phyloP scores from a whole-genome alignment of 2,113 vertebrate genomes.

The Gallinago jamesoni region DNA sequence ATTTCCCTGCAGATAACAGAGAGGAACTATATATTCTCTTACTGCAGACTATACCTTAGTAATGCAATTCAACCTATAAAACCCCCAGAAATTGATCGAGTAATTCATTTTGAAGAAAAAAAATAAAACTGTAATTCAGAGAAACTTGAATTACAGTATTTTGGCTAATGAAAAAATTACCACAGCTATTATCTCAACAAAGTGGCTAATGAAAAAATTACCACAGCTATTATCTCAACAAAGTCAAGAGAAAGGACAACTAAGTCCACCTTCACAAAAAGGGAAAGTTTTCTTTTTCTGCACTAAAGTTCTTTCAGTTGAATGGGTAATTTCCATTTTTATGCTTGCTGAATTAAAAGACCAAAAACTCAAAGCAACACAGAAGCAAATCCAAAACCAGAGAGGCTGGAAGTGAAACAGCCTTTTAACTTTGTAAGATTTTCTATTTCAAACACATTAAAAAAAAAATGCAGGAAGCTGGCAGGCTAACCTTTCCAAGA shows the following conservation, averaged over 20 bases:
- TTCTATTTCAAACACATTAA: fast-evolving
- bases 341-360: not conserved
- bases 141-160: not conserved
- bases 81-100: fast-evolving
- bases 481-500: not conserved
- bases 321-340: not conserved
- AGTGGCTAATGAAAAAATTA: not conserved
- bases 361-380: not conserved
- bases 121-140: not conserved
- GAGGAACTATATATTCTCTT: not conserved
- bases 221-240: not conserved
- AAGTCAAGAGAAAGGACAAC: not conserved
- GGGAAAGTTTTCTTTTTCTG: not conserved
- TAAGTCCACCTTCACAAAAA: not conserved
- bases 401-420: not conserved
- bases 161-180: not conserved
- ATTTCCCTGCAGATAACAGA: not conserved
- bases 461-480: not conserved
- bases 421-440: not conserved
- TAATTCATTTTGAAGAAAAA: not conserved
- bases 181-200: not conserved
- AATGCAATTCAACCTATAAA: not conserved
- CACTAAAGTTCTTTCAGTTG: not conserved
- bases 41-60: not conserved
- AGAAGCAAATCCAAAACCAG: not conserved